A percentile compares a stretch with the other conserved stretches of the same genome.
phyloP scores from a whole-genome alignment of 2,888 invertebrate genomes.

The Ceramica pisi region DNA sequence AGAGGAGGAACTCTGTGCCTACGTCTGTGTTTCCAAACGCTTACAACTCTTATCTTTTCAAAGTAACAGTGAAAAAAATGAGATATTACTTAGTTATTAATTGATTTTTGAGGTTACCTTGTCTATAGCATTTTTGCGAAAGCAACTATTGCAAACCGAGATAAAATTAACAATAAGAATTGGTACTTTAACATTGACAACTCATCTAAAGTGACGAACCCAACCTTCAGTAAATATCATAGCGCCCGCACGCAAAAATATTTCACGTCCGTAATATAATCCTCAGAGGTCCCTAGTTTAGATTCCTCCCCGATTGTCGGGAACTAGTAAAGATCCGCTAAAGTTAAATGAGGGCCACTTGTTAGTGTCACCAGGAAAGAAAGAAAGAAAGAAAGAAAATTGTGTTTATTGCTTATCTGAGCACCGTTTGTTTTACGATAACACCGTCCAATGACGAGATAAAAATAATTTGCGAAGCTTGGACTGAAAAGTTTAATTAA shows the following conservation, averaged over 20 bases:
- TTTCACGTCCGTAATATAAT: slow-evolving; percentile 49
- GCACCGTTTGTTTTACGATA: slow-evolving; percentile 77
- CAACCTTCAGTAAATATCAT: slow-evolving; percentile 4
- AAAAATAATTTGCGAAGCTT: slow-evolving; percentile 53
- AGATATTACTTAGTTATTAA: no score
- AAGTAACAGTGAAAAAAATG: no score
- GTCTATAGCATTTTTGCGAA: no score
- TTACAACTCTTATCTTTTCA: no score
- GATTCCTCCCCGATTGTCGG: slow-evolving; percentile 72
- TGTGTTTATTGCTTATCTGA: no score
- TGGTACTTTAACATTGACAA: not conserved
- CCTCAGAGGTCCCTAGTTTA: slow-evolving; percentile 68
- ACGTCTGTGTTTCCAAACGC: no score
- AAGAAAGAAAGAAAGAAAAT: no score
- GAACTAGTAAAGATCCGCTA: slow-evolving; percentile 79
- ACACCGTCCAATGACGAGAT: slow-evolving; percentile 73
- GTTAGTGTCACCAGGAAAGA: slow-evolving; percentile 79
- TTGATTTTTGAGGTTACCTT: no score
- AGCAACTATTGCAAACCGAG: no score
- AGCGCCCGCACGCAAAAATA: slow-evolving; percentile 26
- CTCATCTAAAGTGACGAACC: not conserved
- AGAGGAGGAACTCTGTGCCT: no score
- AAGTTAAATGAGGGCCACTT: slow-evolving; percentile 84
- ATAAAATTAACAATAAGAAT: no score
- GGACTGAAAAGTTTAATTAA: slow-evolving; percentile 62